These are phyloP conservation scores for Elephantulus edwardii DNA, from an alignment of 2,113 vertebrate genomes.

Conservation along the genomic window DNA sequence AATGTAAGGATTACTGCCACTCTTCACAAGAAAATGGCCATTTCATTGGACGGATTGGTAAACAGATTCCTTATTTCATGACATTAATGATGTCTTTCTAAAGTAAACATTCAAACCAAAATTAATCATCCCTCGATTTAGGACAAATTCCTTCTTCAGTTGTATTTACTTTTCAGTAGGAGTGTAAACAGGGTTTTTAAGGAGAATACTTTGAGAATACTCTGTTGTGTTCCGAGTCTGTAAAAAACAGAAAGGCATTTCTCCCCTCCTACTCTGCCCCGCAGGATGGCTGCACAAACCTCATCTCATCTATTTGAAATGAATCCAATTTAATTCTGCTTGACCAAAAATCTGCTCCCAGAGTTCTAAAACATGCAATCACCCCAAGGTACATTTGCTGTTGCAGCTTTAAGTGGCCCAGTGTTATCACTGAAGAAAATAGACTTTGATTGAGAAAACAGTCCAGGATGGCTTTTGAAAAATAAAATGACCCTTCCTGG, in stretches of 20 bases:
- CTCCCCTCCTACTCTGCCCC: slow-evolving; percentile 69
- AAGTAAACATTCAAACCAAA: slow-evolving; percentile 41
- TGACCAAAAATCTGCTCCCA: slow-evolving; percentile 83
- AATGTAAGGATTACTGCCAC: not conserved
- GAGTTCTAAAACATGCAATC: slow-evolving; percentile 83
- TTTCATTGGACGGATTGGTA: not conserved
- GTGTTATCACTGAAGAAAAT: slow-evolving; percentile 75
- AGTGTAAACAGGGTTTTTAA: slow-evolving; percentile 36
- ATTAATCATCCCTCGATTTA: slow-evolving; percentile 8
- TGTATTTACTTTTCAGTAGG: slow-evolving; percentile 61
- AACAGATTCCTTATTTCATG: slow-evolving; percentile 21
- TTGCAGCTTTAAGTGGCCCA: slow-evolving; percentile 76
- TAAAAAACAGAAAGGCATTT: slow-evolving; percentile 57
- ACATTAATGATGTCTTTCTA: not conserved
- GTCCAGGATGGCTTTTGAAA: slow-evolving; percentile 66
- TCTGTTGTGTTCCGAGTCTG: slow-evolving; percentile 60
- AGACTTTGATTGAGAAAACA: slow-evolving; percentile 80
- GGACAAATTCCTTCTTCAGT: not conserved
- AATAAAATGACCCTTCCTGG: slow-evolving; percentile 69
- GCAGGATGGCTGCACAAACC: slow-evolving; percentile 69
- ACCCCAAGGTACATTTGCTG: slow-evolving; percentile 69
- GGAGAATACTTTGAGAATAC: slow-evolving; percentile 53
- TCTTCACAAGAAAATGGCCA: not conserved
- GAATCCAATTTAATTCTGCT: slow-evolving; percentile 82
- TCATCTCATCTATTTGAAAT: slow-evolving; percentile 81